phyloP scores from a whole-genome alignment of 2,888 invertebrate species.

The Anodontia alba region DNA sequence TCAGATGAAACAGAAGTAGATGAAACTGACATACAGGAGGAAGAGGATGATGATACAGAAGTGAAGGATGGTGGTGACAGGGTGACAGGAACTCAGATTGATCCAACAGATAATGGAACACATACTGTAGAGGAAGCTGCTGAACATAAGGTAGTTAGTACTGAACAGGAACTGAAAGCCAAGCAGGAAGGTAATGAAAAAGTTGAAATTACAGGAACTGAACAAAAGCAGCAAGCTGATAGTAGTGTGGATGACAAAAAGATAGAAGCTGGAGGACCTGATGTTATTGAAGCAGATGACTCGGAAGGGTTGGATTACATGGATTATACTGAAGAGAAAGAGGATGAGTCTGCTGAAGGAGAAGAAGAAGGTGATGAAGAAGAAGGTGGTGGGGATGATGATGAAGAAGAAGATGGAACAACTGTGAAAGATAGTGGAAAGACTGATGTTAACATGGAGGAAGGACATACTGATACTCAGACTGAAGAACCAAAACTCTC shows the following conservation, averaged over 20 bases:
- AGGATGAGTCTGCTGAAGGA: background rate
- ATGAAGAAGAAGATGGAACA: background rate
- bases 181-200: background rate
- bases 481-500: background rate
- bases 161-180: background rate
- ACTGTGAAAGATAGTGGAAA: too few species aligned
- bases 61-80: conserved; percentile 5
- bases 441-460: conserved; percentile 1
- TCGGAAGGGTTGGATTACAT: background rate
- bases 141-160: too few species aligned
- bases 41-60: conserved; percentile 21
- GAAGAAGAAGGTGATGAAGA: conserved; percentile 11
- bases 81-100: background rate
- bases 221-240: background rate
- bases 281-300: background rate
- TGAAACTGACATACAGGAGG: conserved; percentile 37
- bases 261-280: background rate
- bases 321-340: background rate
- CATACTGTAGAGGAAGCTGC: too few species aligned
- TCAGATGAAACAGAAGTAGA: conserved; percentile 25
- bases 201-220: background rate
- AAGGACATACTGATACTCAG: background rate
- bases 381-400: background rate
- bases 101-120: too few species aligned
- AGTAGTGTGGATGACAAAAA: background rate